These are phyloP conservation scores for Poeciliopsis paucimaculata DNA, from an alignment of 2,797 vertebrate genomes.

Conservation along the genomic window DNA sequence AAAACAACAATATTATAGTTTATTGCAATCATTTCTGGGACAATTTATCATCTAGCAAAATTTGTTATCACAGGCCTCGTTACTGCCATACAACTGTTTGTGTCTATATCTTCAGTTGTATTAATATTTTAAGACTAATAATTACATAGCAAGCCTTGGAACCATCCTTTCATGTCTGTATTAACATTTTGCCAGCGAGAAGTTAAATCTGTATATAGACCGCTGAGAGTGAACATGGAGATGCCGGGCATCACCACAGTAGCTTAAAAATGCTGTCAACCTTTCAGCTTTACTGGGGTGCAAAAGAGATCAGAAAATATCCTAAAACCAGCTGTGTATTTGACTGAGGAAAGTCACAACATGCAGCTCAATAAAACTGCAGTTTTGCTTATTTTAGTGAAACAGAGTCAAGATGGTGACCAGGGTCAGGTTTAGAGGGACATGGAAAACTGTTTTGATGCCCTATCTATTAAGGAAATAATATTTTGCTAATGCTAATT, in stretches of 20 bases:
- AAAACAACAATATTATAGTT: no score
- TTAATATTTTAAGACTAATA: background rate
- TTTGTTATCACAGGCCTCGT: no score
- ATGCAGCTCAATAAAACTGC: background rate
- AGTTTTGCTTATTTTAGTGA: background rate
- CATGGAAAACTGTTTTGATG: no score
- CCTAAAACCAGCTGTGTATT: background rate
- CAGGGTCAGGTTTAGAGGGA: no score
- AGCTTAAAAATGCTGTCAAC: background rate
- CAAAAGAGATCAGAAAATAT: background rate
- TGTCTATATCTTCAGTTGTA: background rate
- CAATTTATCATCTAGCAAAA: no score
- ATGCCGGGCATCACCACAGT: background rate
- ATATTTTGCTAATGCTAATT: no score
- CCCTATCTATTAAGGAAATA: no score
- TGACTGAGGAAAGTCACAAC: background rate
- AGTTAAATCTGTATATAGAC: background rate
- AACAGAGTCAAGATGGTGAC: background rate
- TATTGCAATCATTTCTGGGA: no score
- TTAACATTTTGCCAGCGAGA: background rate
- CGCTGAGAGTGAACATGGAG: background rate
- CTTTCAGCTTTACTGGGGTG: background rate
- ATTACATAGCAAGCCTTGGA: background rate
- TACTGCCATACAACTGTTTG: background rate
- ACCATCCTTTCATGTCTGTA: background rate